These are phyloP conservation scores for Falco cherrug DNA, from an alignment of 2,797 vertebrate species.

Conservation along the genomic window DNA sequence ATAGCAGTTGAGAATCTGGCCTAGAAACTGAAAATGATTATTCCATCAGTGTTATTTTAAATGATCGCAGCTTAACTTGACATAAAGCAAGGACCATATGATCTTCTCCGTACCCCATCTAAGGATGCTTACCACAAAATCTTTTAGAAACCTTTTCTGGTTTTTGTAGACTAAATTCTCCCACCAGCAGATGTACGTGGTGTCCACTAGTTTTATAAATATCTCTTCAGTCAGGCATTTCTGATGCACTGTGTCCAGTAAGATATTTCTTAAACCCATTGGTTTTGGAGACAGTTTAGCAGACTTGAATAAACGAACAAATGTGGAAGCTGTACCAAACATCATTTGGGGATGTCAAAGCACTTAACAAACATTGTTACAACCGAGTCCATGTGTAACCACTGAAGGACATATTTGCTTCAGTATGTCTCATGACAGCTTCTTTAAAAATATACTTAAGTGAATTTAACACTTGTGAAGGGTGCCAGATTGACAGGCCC, in stretches of 20 bases:
- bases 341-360: constrained; percentile 69
- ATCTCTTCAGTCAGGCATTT: neutral
- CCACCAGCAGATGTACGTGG: neutral
- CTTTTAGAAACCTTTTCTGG: neutral
- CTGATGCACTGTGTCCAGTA: neutral
- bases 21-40: neutral
- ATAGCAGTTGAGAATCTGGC: neutral
- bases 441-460: constrained; percentile 65
- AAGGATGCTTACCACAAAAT: neutral
- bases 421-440: constrained; percentile 74
- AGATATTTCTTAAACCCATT: neutral
- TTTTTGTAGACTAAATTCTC: neutral
- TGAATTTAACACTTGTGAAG: constrained; percentile 72
- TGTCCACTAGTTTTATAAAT: neutral
- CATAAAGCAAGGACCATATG: neutral
- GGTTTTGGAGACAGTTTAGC: constrained; percentile 49
- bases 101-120: neutral
- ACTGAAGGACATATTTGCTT: constrained; percentile 74
- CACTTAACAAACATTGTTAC: constrained; percentile 72
- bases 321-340: constrained; percentile 69
- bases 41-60: constrained; percentile 10
- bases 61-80: neutral
- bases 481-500: constrained; percentile 70
- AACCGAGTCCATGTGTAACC: constrained; percentile 72
- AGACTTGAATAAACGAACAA: constrained; percentile 66